Conservation (phyloP, 1,140 invertebrate genomes). For the Lerema accius region DNA sequence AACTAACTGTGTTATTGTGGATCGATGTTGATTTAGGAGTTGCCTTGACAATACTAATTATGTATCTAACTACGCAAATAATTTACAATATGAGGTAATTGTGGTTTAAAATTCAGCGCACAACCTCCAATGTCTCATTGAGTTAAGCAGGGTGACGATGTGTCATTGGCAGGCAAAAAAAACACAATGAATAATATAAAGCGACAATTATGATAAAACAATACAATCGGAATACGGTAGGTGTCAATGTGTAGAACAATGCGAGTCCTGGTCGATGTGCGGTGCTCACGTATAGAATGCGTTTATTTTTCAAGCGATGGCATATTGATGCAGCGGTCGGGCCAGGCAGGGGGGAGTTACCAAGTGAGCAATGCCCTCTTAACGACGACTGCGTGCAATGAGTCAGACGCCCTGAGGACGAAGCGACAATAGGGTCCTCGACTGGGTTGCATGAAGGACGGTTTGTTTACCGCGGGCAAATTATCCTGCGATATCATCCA, state of each 20-base stretch:
- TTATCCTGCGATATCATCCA: constrained; percentile 48
- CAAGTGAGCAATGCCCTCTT: constrained; percentile 80
- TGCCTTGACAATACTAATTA: constrained; percentile 7
- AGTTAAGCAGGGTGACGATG: constrained; percentile 43
- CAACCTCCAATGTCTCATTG: constrained; percentile 12
- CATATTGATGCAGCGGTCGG: constrained; percentile 55
- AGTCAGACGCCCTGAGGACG: constrained; percentile 78
- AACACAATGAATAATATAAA: constrained; percentile 71
- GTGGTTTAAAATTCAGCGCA: constrained; percentile 21
- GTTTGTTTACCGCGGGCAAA: constrained; percentile 57
- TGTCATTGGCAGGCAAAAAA: constrained; percentile 50
- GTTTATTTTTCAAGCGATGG: constrained; percentile 58
- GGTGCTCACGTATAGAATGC: constrained; percentile 36
- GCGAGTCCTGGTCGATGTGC: constrained; percentile 56
- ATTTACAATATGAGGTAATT: constrained; percentile 25
- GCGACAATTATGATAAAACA: constrained; percentile 53
- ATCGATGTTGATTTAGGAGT: constrained; percentile 10
- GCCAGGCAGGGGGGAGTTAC: too few relatives aligned
- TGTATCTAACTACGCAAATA: constrained; percentile 7
- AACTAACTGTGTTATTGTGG: too few relatives aligned
- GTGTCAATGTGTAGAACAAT: constrained; percentile 60
- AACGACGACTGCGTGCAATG: constrained; percentile 71
- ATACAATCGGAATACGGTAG: constrained; percentile 65
- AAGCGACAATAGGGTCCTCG: constrained; percentile 78
- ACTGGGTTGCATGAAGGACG: constrained; percentile 73